Evolutionary conservation across 2,113 vertebrate genomes (phyloP).

Genomic region (Salvelinus fontinalis): DNA sequence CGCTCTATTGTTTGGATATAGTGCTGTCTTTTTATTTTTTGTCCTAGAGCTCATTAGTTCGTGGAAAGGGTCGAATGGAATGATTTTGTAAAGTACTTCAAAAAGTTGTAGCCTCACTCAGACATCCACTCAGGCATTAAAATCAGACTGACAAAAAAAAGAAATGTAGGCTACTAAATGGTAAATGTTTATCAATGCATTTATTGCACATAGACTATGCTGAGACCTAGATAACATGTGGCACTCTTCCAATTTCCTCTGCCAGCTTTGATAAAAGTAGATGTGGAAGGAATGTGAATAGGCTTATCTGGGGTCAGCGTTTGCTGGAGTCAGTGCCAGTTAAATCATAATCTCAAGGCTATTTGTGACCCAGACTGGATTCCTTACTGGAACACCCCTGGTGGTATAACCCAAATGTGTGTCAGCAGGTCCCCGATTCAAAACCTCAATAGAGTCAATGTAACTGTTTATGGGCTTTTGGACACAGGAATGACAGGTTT

Average conservation of each 20-base stretch:
- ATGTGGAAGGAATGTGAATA: background rate
- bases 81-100: constrained; percentile 7
- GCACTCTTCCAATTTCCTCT: background rate
- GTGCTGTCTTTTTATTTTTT: background rate
- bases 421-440: background rate
- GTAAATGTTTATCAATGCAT: background rate
- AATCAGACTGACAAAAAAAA: background rate
- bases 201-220: background rate
- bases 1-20: background rate
- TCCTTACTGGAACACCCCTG: background rate
- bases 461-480: background rate
- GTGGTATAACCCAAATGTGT: background rate
- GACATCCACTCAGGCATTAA: background rate
- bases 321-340: background rate
- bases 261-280: background rate
- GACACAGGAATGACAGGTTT: background rate
- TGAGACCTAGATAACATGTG: background rate
- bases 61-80: background rate
- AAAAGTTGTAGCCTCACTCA: background rate
- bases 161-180: background rate
- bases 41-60: background rate
- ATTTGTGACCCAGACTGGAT: background rate
- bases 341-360: background rate
- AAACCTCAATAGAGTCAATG: background rate
- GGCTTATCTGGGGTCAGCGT: background rate